These are phyloP conservation scores for Arrhamphus sclerolepis DNA, from an alignment of 2,797 vertebrate genomes.

Conservation along the genomic window DNA sequence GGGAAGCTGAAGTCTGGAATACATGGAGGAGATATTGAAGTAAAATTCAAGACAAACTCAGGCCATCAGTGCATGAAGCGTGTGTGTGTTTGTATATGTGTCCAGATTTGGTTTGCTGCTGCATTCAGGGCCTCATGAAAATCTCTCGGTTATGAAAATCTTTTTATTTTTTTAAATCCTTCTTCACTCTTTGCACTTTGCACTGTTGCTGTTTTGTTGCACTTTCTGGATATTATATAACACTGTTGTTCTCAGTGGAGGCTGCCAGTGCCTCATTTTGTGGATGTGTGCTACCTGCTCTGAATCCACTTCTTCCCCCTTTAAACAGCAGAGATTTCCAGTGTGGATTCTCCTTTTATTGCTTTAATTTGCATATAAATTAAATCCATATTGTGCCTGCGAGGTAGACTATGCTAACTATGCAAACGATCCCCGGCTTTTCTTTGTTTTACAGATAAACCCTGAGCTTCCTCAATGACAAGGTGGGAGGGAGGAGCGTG, in stretches of 20 bases:
- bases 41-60: too few relatives aligned
- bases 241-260: constrained; percentile 19
- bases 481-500: constrained; percentile 60
- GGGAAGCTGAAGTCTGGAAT: too few relatives aligned
- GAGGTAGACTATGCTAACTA: constrained; percentile 91
- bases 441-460: constrained; percentile 93
- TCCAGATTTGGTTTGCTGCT: not conserved
- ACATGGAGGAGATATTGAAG: too few relatives aligned
- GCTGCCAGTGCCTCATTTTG: constrained; percentile 31
- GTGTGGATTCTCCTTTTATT: constrained; percentile 81
- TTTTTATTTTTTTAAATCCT: not conserved
- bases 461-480: constrained; percentile 81
- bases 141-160: not conserved
- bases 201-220: constrained; percentile 3
- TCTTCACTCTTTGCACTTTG: not conserved
- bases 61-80: too few relatives aligned
- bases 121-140: too few relatives aligned
- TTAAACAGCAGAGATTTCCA: constrained; percentile 74
- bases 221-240: constrained; percentile 61
- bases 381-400: constrained; percentile 97
- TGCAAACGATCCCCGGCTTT: constrained; percentile 83
- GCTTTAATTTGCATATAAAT: constrained; percentile 87
- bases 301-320: constrained; percentile 44
- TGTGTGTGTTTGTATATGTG: too few relatives aligned
- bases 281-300: constrained; percentile 56